These are phyloP conservation scores for Hirtodrosophila cameraria DNA, from an alignment of 2,888 invertebrate species.

Conservation along the genomic window DNA sequence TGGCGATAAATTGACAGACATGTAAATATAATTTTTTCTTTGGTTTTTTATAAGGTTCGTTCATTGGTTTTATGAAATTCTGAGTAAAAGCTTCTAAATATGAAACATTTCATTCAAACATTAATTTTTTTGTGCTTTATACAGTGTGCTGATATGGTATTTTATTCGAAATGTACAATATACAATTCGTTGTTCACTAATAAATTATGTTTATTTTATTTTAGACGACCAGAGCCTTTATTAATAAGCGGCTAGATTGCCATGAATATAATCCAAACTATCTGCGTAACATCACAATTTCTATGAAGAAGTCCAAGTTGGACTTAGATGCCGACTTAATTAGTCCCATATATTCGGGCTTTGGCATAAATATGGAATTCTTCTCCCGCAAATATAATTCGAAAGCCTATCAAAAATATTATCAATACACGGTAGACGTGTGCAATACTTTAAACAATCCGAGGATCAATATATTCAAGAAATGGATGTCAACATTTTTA, in stretches of 20 bases:
- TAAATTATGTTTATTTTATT: neutral
- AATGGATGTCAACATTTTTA: constrained; percentile 48
- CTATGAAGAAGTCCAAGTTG: neutral
- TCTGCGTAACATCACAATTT: constrained; percentile 1
- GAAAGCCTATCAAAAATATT: constrained; percentile 15
- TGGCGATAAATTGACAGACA: neutral
- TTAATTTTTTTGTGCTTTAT: constrained; percentile 1
- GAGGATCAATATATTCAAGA: constrained; percentile 38
- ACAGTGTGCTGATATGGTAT: constrained; percentile 15
- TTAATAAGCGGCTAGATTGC: constrained; percentile 3
- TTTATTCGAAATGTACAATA: no score
- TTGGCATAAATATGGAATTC: constrained; percentile 15
- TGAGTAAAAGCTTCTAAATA: neutral
- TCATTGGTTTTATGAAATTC: neutral
- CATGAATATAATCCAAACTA: constrained; percentile 5
- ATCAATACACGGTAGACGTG: constrained; percentile 13
- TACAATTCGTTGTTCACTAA: no score
- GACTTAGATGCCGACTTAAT: constrained; percentile 8
- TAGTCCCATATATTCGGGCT: neutral
- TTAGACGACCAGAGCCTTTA: neutral
- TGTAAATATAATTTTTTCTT: neutral
- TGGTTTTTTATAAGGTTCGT: neutral
- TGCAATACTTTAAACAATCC: constrained; percentile 8
- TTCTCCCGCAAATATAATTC: constrained; percentile 5
- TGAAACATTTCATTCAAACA: neutral